These are phyloP conservation scores for Cichlasoma orientale DNA, from an alignment of 2,797 vertebrate species.

Conservation along the genomic window DNA sequence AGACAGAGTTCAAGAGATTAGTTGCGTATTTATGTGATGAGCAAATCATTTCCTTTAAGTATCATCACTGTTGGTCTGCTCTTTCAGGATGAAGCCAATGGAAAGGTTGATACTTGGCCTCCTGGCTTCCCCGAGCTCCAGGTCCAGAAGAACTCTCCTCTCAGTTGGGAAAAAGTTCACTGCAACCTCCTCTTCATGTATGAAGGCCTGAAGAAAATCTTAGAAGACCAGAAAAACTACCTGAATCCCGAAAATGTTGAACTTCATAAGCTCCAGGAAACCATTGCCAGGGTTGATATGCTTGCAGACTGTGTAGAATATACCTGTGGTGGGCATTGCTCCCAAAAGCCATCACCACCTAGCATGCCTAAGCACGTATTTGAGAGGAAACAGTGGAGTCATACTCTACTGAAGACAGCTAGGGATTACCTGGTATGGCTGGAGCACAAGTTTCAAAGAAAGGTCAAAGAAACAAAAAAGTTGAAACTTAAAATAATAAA, in stretches of 20 bases:
- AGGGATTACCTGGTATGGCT: constrained; percentile 59
- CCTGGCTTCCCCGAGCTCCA: constrained; percentile 61
- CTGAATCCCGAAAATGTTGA: constrained; percentile 37
- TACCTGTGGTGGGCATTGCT: constrained; percentile 21
- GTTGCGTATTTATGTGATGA: neutral
- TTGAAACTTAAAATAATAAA: neutral
- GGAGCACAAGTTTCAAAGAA: neutral
- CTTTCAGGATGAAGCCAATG: constrained; percentile 61
- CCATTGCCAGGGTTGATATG: rapidly evolving
- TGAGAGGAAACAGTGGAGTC: constrained; percentile 68
- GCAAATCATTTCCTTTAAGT: neutral
- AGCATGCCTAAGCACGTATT: neutral
- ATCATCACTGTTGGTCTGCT: neutral
- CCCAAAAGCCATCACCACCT: neutral
- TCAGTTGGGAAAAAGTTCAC: neutral
- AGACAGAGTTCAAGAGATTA: neutral
- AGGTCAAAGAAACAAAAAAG: neutral
- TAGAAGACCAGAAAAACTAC: constrained; percentile 57
- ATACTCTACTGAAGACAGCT: constrained; percentile 50
- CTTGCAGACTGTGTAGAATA: neutral
- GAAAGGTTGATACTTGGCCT: constrained; percentile 46
- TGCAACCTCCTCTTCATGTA: constrained; percentile 68
- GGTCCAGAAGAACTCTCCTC: neutral
- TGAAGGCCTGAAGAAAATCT: constrained; percentile 38
- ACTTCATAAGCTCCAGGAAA: constrained; percentile 5